phyloP scores from a whole-genome alignment of 2,797 vertebrate genomes.

The Karalla daura region DNA sequence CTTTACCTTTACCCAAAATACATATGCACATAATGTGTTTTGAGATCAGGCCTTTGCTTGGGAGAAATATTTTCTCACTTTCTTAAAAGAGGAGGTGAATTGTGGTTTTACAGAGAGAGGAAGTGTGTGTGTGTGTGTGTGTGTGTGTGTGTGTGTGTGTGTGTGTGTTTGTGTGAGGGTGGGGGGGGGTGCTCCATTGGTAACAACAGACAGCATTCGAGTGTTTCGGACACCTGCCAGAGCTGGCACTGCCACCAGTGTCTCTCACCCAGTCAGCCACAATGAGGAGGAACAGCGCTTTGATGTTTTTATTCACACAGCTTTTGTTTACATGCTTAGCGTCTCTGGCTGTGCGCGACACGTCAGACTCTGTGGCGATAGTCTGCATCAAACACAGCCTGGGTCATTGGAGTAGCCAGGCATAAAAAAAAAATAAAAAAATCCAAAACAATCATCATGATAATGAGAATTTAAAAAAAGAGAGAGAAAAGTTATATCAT shows the following conservation, averaged over 20 bases:
- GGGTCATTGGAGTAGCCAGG: conserved; percentile 44
- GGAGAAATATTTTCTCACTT: conserved; percentile 6
- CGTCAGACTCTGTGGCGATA: conserved; percentile 36
- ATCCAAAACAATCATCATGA: no score
- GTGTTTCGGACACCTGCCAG: conserved; percentile 54
- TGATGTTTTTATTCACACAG: conserved; percentile 66
- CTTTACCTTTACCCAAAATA: conserved; percentile 19
- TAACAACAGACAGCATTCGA: conserved; percentile 24
- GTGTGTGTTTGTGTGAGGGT: no score
- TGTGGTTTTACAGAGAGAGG: no score
- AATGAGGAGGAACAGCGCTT: conserved; percentile 46
- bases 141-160: no score
- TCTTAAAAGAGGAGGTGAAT: conserved; percentile 5
- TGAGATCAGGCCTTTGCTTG: not conserved
- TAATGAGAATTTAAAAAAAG: not conserved
- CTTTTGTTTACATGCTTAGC: conserved; percentile 66
- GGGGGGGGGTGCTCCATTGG: conserved; percentile 16
- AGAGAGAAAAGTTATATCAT: conserved; percentile 18
- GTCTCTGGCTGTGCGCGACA: conserved; percentile 38
- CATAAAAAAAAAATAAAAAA: not conserved
- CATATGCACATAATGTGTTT: conserved; percentile 1
- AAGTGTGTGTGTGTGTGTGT: no score
- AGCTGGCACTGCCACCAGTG: conserved; percentile 25
- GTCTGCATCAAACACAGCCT: conserved; percentile 42
- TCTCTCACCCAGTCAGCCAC: conserved; percentile 44